Conservation (phyloP, 53 echinoderm and acorn worm species). For the Paelopatides confundens region DNA sequence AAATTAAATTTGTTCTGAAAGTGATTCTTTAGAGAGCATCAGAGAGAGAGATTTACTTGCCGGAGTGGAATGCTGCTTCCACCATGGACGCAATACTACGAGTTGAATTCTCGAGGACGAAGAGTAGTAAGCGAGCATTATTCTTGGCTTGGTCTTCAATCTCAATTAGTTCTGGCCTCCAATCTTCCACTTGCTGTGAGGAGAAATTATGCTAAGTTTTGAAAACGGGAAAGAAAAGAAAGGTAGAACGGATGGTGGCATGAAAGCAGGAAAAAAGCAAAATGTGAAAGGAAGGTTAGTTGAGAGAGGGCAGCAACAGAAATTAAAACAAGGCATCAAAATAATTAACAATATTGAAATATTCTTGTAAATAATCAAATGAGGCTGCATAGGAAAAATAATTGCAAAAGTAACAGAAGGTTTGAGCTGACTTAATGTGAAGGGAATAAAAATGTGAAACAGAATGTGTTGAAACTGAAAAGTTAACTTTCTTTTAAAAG, state of each 20-base stretch:
- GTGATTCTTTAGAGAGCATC: not conserved
- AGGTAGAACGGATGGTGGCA: not conserved
- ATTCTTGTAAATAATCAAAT: no score
- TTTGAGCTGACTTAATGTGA: no score
- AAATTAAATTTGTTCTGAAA: not conserved
- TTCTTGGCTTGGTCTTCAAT: slow-evolving; percentile 95
- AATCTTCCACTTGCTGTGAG: slow-evolving; percentile 87
- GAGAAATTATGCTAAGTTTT: slow-evolving; percentile 46
- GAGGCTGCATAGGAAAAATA: no score
- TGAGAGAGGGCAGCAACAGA: not conserved
- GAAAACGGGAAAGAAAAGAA: not conserved
- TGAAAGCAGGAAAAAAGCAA: slow-evolving; percentile 8
- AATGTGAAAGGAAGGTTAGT: not conserved
- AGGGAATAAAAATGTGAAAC: no score
- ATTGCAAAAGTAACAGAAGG: no score
- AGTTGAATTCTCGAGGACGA: slow-evolving; percentile 91
- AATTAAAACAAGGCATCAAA: not conserved
- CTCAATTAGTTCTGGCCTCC: slow-evolving; percentile 88
- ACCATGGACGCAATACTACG: slow-evolving; percentile 94
- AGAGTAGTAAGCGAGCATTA: slow-evolving; percentile 80
- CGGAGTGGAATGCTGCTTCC: slow-evolving; percentile 91
- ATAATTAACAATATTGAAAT: no score
- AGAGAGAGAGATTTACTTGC: slow-evolving; percentile 2
- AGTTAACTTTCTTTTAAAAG: no score
- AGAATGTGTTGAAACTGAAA: no score